Conservation (phyloP, 2,888 invertebrate species). For the Sesia apiformis region DNA sequence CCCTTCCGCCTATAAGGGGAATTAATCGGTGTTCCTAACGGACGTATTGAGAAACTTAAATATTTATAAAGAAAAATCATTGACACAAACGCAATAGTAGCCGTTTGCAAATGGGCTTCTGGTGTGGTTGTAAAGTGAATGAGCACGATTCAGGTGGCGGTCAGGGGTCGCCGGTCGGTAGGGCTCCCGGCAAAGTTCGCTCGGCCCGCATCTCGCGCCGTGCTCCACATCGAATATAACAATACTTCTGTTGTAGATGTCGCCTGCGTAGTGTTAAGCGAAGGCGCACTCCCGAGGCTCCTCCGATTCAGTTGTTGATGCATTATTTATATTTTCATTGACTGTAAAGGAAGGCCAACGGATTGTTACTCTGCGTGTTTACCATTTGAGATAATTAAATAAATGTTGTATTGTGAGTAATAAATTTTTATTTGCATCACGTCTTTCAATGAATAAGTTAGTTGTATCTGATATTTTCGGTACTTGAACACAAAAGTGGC, state of each 20-base stretch:
- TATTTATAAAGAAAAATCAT: too few species aligned
- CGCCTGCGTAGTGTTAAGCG: not conserved
- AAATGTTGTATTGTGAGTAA: slow-evolving; percentile 9
- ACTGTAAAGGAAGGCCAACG: slow-evolving; percentile 2
- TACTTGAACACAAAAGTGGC: too few species aligned
- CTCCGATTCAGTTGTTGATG: not conserved
- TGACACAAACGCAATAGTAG: too few species aligned
- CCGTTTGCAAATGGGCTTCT: too few species aligned
- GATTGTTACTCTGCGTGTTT: slow-evolving; percentile 6
- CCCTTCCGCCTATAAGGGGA: too few species aligned
- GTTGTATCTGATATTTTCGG: too few species aligned
- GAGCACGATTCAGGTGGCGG: too few species aligned
- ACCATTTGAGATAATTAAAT: slow-evolving; percentile 7
- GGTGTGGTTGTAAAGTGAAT: too few species aligned
- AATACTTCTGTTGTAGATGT: not conserved
- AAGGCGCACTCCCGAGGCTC: not conserved
- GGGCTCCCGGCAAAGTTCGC: not conserved
- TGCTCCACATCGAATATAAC: not conserved
- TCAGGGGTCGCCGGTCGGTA: too few species aligned
- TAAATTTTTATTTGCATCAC: slow-evolving; percentile 8
- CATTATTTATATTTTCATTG: not conserved
- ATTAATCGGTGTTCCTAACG: too few species aligned
- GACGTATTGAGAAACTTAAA: too few species aligned
- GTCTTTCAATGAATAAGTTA: slow-evolving; percentile 1
- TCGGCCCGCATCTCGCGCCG: not conserved